Evolutionary conservation across 2,797 vertebrate genomes (phyloP).

Genomic region (Spatula versicolor): DNA sequence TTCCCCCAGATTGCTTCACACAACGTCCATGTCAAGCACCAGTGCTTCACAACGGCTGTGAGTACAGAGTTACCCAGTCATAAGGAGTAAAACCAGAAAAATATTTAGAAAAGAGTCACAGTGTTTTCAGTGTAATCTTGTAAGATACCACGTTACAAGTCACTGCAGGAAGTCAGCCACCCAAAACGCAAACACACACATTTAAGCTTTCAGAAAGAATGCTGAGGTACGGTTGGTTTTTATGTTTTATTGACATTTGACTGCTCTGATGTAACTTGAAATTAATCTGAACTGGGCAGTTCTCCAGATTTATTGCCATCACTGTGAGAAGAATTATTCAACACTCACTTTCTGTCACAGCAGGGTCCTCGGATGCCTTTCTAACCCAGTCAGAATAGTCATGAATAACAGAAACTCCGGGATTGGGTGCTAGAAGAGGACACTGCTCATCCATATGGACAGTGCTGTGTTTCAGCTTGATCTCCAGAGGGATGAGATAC

Average conservation of each 20-base stretch:
- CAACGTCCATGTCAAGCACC: slow-evolving; percentile 91
- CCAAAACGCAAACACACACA: accelerated
- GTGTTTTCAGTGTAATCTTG: neutral
- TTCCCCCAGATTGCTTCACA: slow-evolving; percentile 92
- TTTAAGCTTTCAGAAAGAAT: neutral
- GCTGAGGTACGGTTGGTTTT: neutral
- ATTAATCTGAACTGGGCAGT: neutral
- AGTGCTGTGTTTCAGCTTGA: slow-evolving; percentile 89
- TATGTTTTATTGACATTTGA: neutral
- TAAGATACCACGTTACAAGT: neutral
- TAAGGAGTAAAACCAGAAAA: accelerated
- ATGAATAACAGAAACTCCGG: slow-evolving; percentile 87
- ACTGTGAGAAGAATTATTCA: neutral
- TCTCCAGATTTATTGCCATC: neutral
- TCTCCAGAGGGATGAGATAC: slow-evolving; percentile 88
- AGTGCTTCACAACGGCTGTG: slow-evolving; percentile 82
- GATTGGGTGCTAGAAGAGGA: slow-evolving; percentile 84
- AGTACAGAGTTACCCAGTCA: neutral
- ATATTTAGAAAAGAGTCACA: neutral
- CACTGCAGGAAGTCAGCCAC: neutral
- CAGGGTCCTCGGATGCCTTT: slow-evolving; percentile 61
- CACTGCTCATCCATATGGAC: slow-evolving; percentile 82
- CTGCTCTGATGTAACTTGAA: neutral
- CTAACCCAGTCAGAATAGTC: slow-evolving; percentile 89
- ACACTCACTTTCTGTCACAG: slow-evolving; percentile 79